phyloP scores from a whole-genome alignment of 2,797 vertebrate genomes.

The Platyrinchus mystaceus region DNA sequence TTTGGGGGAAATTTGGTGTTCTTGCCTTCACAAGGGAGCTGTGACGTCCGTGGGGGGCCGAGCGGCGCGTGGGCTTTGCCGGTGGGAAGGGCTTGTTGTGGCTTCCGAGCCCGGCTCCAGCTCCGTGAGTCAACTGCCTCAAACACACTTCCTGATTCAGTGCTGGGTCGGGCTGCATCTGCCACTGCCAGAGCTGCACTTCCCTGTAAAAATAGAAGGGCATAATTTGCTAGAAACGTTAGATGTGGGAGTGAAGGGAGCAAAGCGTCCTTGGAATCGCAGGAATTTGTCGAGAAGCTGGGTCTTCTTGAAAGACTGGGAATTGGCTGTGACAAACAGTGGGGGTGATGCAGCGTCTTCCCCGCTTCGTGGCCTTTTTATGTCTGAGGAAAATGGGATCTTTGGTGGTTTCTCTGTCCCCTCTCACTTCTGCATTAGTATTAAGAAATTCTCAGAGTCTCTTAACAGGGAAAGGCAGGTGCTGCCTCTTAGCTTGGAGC shows the following conservation, averaged over 20 bases:
- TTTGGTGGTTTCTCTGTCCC: neutral
- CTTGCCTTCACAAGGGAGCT: neutral
- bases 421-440: neutral
- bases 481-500: rapidly evolving
- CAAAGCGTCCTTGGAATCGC: neutral
- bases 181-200: neutral
- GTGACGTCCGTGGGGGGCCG: neutral
- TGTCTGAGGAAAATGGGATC: neutral
- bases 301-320: neutral
- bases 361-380: rapidly evolving
- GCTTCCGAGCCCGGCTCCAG: neutral
- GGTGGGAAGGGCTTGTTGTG: neutral
- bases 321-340: neutral
- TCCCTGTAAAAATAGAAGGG: neutral
- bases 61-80: neutral
- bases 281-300: neutral
- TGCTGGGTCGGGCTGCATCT: neutral
- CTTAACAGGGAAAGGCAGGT: neutral
- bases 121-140: neutral
- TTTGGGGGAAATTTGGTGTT: neutral
- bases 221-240: neutral
- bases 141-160: neutral
- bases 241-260: neutral
- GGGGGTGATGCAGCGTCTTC: rapidly evolving
- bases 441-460: neutral